These are phyloP conservation scores for Mesocentrotus franciscanus DNA, from an alignment of 53 echinoderm and acorn worm genomes.

Conservation along the genomic window DNA sequence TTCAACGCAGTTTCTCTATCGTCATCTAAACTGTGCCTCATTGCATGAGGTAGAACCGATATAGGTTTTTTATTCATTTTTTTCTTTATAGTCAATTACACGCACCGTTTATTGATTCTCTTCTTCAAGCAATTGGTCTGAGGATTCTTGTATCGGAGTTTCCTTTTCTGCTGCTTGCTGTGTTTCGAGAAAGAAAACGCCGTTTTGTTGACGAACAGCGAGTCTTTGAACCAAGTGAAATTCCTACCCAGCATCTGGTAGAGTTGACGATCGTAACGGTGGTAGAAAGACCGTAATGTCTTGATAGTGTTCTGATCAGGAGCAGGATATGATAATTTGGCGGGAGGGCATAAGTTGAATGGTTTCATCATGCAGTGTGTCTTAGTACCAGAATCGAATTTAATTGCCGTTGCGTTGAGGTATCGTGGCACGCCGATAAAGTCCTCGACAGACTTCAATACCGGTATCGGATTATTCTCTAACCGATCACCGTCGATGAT, in stretches of 20 bases:
- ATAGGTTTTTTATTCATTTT: too few species aligned
- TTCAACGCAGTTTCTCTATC: too few species aligned
- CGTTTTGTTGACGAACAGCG: neutral
- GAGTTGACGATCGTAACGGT: conserved; percentile 14
- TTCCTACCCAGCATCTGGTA: conserved; percentile 42
- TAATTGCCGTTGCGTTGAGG: neutral
- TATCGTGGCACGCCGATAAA: conserved; percentile 31
- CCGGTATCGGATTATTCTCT: conserved; percentile 8
- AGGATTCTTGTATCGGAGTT: neutral
- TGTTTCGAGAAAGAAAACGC: neutral
- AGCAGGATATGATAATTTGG: neutral
- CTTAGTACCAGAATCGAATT: neutral
- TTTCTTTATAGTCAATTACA: neutral
- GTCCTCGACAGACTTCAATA: conserved; percentile 22
- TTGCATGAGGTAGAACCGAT: too few species aligned
- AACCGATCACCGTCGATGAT: conserved; percentile 37
- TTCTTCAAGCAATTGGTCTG: conserved; percentile 32
- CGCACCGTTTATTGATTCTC: neutral
- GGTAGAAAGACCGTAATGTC: conserved; percentile 6
- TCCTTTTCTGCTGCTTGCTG: neutral
- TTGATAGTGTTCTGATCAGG: neutral
- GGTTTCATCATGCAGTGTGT: conserved; percentile 3
- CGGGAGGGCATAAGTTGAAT: neutral
- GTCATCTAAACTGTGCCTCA: too few species aligned
- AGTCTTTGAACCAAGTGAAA: conserved; percentile 44